Base-by-base conservation (phyloP, 2,113 vertebrate genomes). In the Trochalopteron elliotii region DNA sequence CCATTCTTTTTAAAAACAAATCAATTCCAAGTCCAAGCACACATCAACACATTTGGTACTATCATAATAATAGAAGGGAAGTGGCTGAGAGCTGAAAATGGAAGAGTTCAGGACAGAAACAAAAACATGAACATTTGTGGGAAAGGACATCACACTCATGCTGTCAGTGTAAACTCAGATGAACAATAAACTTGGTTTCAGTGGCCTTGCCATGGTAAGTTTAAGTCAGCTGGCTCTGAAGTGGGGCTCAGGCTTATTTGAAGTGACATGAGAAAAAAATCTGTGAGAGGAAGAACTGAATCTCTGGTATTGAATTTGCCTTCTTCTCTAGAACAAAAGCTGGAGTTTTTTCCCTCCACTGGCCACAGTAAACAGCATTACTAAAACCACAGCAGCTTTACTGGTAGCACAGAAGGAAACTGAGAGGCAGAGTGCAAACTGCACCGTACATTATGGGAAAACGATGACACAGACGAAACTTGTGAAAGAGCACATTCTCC, bases 321-420 rank as follows among this genome's bases (percentile, higher is more conserved):
- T 67, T 35, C 64, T 94, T 85, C 91, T 90, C 60, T 88, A 94
- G 90, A 95, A 82, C 11, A 88, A 77, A 83, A 78, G 52, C 31
- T 93, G 88, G 89, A 90, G 79, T 25, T 93, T 95, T 95, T 70
- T 82, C 53, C 88, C 93, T 87, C 17, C 65, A 37, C 5, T 75
- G 85, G 76, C 85, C 87, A 64, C 92, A 93, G 96, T 71, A 93
- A 92, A 68, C 37, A 78, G 57, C 24, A 45, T 57, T 80, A 65
- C 79, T 82, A 71, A 93, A 96, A 94, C 81, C 77, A 86, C 15
- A 3, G 65, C 14, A 79, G 64, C 65, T 91, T 95, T 96, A 96
- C 96, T 89, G 96, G 94, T 92, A 97, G 84, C 30, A 87, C 81
- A 94, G 86, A 94, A 90, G 83, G 96, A 96, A 97, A 97, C 90